These are phyloP conservation scores for Lasioglossum leucozonium DNA, from an alignment of 2,888 invertebrate species.

Conservation along the genomic window DNA sequence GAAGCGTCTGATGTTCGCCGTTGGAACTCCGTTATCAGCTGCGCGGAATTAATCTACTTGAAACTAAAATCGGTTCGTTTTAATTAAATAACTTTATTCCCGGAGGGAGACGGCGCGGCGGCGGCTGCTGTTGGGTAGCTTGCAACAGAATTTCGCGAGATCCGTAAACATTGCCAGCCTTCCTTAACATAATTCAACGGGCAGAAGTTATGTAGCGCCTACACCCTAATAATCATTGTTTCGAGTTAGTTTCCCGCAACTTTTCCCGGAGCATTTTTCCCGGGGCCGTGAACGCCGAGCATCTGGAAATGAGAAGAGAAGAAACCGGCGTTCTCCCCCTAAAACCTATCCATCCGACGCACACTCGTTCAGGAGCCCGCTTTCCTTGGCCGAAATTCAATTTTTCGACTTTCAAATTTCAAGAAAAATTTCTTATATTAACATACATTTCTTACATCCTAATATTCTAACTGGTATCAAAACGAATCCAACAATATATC, in stretches of 20 bases:
- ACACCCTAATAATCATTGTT: constrained; percentile 37
- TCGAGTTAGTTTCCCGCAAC: constrained; percentile 27
- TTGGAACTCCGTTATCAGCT: background rate
- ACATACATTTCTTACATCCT: too few relatives aligned
- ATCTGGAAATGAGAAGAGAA: background rate
- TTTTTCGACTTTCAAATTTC: too few relatives aligned
- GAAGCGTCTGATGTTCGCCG: background rate
- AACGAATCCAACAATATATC: too few relatives aligned
- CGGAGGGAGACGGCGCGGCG: background rate
- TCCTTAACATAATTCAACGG: constrained; percentile 47
- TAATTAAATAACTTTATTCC: constrained; percentile 51
- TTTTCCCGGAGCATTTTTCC: constrained; percentile 1
- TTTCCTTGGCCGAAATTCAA: too few relatives aligned
- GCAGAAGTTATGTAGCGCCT: constrained; percentile 24
- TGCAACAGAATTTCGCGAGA: constrained; percentile 37
- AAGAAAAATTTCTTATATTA: too few relatives aligned
- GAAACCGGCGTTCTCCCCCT: background rate
- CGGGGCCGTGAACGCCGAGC: background rate
- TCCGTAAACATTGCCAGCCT: constrained; percentile 39
- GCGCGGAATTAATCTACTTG: background rate
- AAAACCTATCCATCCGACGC: background rate
- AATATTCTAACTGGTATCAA: too few relatives aligned
- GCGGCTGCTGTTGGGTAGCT: background rate
- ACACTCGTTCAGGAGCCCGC: too few relatives aligned
- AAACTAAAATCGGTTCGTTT: background rate